These are phyloP conservation scores for Engraulis encrasicolus DNA, from an alignment of 2,113 vertebrate genomes.

Conservation along the genomic window DNA sequence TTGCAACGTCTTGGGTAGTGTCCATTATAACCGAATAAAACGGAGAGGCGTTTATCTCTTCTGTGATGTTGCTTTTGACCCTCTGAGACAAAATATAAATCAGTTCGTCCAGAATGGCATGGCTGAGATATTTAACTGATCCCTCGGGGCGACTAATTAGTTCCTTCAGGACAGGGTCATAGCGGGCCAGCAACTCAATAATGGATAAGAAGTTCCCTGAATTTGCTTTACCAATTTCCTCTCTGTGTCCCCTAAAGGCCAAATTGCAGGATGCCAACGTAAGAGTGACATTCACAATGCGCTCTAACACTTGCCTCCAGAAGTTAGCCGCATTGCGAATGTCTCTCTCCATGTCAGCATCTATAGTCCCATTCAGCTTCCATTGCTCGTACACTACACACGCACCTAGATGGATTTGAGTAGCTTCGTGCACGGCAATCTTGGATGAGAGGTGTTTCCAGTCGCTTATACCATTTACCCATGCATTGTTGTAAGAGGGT, in stretches of 20 bases:
- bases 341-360: constrained; percentile 14
- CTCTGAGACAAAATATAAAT: constrained; percentile 11
- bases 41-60: background rate
- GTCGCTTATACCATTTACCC: constrained; percentile 26
- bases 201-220: background rate
- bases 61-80: background rate
- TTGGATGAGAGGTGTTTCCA: background rate
- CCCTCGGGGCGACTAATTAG: background rate
- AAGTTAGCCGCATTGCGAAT: background rate
- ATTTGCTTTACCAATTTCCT: background rate
- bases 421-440: background rate
- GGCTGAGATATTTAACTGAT: constrained; percentile 13
- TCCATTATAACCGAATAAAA: constrained; percentile 27
- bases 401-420: constrained; percentile 20
- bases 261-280: background rate
- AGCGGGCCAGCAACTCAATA: constrained; percentile 17
- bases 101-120: constrained; percentile 6
- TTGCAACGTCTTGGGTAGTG: constrained; percentile 18
- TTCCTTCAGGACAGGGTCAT: constrained; percentile 21
- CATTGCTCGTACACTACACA: constrained; percentile 23
- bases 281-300: constrained; percentile 6
- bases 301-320: constrained; percentile 22
- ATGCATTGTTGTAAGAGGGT: constrained; percentile 27
- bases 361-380: background rate
- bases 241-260: constrained; percentile 4